Evolutionary conservation across 2,797 vertebrate genomes (phyloP).

Genomic region (Strix occidentalis): DNA sequence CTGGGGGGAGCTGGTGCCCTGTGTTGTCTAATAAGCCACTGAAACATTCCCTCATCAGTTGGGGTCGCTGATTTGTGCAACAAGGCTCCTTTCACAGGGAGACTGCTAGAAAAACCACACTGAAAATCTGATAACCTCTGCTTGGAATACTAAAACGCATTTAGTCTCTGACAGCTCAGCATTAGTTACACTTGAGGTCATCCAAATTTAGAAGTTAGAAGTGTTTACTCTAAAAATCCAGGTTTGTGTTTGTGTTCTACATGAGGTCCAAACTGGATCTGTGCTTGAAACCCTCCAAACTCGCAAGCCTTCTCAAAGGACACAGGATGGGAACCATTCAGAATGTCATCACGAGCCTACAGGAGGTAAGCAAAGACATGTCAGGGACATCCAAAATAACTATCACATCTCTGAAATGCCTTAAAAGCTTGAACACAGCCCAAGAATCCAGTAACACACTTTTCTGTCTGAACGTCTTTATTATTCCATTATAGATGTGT

Average conservation of each 20-base stretch:
- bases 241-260: slow-evolving; percentile 98
- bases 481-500: neutral
- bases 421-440: neutral
- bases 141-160: neutral
- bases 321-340: slow-evolving; percentile 97
- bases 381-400: neutral
- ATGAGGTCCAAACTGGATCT: slow-evolving; percentile 98
- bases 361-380: neutral
- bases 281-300: slow-evolving; percentile 96
- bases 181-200: neutral
- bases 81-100: neutral
- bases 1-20: neutral
- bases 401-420: neutral
- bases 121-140: neutral
- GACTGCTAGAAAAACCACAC: neutral
- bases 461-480: neutral
- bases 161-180: neutral
- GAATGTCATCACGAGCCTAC: slow-evolving; percentile 96
- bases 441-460: neutral
- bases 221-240: slow-evolving; percentile 96
- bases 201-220: neutral
- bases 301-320: slow-evolving; percentile 99
- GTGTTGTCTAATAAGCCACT: neutral
- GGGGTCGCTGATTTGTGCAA: neutral
- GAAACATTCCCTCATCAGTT: neutral